phyloP scores from a whole-genome alignment of 1,140 invertebrate genomes.

The Nebria ingens region DNA sequence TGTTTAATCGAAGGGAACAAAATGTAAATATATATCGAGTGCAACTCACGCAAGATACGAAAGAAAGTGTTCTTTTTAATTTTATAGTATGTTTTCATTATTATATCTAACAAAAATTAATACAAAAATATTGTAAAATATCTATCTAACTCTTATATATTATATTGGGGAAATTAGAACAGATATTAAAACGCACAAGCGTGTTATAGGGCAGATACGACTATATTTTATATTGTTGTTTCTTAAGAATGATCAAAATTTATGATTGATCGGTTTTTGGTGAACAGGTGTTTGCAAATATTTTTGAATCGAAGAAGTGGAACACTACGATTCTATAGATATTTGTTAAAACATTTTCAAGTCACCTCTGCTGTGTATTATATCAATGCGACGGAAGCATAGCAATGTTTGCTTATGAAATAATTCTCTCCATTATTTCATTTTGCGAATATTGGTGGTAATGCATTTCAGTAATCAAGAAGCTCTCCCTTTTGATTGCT shows the following conservation, averaged over 20 bases:
- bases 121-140: constrained; percentile 19
- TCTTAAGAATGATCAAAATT: constrained; percentile 22
- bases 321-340: constrained; percentile 19
- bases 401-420: not conserved
- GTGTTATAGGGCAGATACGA: constrained; percentile 20
- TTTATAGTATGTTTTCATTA: constrained; percentile 17
- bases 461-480: not conserved
- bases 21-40: constrained; percentile 16
- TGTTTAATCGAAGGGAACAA: constrained; percentile 5
- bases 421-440: not conserved
- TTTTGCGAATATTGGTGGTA: not conserved
- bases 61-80: constrained; percentile 16
- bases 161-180: constrained; percentile 26
- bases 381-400: not conserved
- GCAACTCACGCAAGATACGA: constrained; percentile 11
- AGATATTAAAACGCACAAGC: constrained; percentile 20
- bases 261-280: constrained; percentile 22
- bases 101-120: too few species aligned
- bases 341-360: not conserved
- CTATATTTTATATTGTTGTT: constrained; percentile 31
- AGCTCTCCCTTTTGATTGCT: not conserved
- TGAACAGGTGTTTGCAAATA: too few species aligned
- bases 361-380: not conserved
- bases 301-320: constrained; percentile 22
- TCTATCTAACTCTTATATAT: too few species aligned